Evolutionary conservation across 2,797 vertebrate species (phyloP).

Genomic region (Scarus forsteni): DNA sequence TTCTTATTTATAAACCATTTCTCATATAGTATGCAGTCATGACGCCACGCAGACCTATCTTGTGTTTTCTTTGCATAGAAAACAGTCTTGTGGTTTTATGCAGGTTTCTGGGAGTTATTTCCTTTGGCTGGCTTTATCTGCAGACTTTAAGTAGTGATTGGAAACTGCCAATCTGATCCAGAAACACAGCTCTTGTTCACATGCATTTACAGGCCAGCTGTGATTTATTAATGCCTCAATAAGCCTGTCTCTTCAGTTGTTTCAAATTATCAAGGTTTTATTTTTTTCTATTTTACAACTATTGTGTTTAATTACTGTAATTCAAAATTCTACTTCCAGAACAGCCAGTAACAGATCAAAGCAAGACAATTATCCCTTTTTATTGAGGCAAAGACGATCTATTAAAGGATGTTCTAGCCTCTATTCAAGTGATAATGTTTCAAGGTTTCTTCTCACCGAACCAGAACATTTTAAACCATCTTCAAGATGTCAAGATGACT

Average conservation of each 20-base stretch:
- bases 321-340: constrained; percentile 42
- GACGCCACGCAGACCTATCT: too few species aligned
- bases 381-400: constrained; percentile 41
- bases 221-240: constrained; percentile 24
- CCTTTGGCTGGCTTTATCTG: background rate
- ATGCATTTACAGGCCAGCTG: constrained; percentile 25
- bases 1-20: too few species aligned
- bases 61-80: too few species aligned
- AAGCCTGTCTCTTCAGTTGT: constrained; percentile 27
- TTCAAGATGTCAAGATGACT: constrained; percentile 39
- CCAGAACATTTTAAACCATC: constrained; percentile 31
- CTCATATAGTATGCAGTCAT: too few species aligned
- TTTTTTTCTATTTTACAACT: constrained; percentile 37
- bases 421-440: constrained; percentile 14
- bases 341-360: constrained; percentile 20
- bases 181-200: background rate
- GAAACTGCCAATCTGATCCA: background rate
- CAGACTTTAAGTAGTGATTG: background rate
- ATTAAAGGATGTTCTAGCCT: constrained; percentile 22
- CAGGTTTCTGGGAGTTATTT: too few species aligned
- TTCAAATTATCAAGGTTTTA: constrained; percentile 25
- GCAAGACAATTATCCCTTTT: constrained; percentile 11
- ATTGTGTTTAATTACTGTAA: constrained; percentile 36
- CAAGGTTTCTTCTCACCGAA: background rate
- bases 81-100: background rate